These are phyloP conservation scores for Drosophila eugracilis DNA, from an alignment of 1,140 invertebrate species.

Conservation along the genomic window DNA sequence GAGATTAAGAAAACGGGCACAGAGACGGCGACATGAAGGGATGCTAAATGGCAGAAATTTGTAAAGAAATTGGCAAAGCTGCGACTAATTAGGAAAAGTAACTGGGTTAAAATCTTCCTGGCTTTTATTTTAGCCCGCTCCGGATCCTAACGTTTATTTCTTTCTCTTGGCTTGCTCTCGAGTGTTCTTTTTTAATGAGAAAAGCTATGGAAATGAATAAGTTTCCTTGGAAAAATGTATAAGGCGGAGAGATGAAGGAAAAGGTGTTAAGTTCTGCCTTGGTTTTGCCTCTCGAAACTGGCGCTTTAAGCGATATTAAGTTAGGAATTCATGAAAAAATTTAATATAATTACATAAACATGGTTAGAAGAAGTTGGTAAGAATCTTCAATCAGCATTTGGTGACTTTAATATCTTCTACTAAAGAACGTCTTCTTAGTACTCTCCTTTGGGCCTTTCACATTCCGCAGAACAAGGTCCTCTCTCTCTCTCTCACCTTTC, in stretches of 20 bases:
- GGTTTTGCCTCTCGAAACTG: too few relatives aligned
- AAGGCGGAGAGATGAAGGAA: neutral
- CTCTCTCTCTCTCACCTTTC: constrained; percentile 26
- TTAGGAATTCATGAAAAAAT: too few relatives aligned
- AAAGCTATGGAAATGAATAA: constrained; percentile 9
- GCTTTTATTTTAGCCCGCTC: neutral
- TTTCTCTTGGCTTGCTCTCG: neutral
- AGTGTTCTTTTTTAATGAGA: neutral
- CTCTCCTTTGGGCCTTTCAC: too few relatives aligned
- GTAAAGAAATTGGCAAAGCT: constrained; percentile 52
- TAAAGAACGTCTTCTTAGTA: too few relatives aligned
- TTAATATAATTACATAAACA: too few relatives aligned
- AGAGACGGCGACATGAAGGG: too few relatives aligned
- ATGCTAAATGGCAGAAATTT: constrained; percentile 47
- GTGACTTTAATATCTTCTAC: too few relatives aligned
- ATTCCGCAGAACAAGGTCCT: neutral
- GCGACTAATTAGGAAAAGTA: constrained; percentile 53
- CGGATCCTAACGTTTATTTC: constrained; percentile 12
- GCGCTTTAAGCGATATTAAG: too few relatives aligned
- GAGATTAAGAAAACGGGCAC: constrained; percentile 19
- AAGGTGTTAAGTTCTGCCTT: too few relatives aligned
- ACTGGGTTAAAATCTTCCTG: constrained; percentile 43
- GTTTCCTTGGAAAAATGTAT: neutral
- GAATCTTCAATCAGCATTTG: too few relatives aligned
- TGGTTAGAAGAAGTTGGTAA: too few relatives aligned